Evolutionary conservation across 2,888 invertebrate species (phyloP).

Genomic region (Pollenia griseotomentosa): DNA sequence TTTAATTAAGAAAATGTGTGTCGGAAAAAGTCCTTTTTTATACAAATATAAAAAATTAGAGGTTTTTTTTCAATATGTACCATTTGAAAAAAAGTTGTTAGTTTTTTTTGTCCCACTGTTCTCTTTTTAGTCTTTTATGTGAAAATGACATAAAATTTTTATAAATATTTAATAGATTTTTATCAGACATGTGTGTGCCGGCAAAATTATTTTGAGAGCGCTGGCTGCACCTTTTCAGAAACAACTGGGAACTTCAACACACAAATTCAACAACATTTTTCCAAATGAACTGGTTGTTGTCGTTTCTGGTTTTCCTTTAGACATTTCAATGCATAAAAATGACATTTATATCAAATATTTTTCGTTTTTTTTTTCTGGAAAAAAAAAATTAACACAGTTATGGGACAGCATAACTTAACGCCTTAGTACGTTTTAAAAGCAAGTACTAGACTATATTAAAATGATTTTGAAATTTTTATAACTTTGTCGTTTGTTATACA

Average conservation of each 20-base stretch:
- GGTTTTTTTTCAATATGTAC: too few species aligned
- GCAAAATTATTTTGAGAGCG: slow-evolving; percentile 24
- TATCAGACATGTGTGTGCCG: slow-evolving; percentile 51
- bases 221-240: slow-evolving; percentile 64
- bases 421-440: slow-evolving; percentile 52
- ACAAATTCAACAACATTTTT: slow-evolving; percentile 47
- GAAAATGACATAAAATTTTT: not conserved
- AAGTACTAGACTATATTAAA: slow-evolving; percentile 34
- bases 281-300: slow-evolving; percentile 61
- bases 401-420: slow-evolving; percentile 67
- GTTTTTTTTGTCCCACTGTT: slow-evolving; percentile 36
- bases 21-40: too few species aligned
- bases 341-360: slow-evolving; percentile 65
- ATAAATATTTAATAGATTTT: slow-evolving; percentile 54
- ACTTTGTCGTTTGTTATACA: slow-evolving; percentile 23
- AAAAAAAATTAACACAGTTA: slow-evolving; percentile 52
- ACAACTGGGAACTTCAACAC: slow-evolving; percentile 26
- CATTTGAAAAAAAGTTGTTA: too few species aligned
- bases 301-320: slow-evolving; percentile 32
- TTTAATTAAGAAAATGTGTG: too few species aligned
- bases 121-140: not conserved
- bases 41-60: too few species aligned
- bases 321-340: slow-evolving; percentile 69
- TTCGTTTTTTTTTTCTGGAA: not conserved
- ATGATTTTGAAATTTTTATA: slow-evolving; percentile 53